Evolutionary conservation across 2,888 invertebrate species (phyloP).

Genomic region (Nycteola revayana): DNA sequence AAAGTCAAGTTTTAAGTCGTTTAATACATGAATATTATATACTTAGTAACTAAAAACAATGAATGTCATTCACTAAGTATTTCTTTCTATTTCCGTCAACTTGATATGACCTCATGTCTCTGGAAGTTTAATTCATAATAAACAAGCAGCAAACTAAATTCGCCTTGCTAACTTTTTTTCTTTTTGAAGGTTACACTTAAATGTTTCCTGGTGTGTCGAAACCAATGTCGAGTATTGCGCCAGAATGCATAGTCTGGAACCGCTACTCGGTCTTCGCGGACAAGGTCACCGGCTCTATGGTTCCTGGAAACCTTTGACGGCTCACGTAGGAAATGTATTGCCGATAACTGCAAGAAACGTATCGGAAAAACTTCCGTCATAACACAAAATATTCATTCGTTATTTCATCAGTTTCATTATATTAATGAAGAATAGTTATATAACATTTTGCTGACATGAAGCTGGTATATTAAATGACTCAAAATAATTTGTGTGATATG

Average conservation of each 20-base stretch:
- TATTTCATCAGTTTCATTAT: constrained; percentile 5
- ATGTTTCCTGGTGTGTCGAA: constrained; percentile 54
- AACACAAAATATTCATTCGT: background rate
- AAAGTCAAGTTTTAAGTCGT: too few relatives aligned
- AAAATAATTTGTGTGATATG: too few relatives aligned
- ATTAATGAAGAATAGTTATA: constrained; percentile 1
- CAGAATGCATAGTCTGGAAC: constrained; percentile 53
- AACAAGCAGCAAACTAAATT: constrained; percentile 29
- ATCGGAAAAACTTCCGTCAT: background rate
- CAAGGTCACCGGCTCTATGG: constrained; percentile 36
- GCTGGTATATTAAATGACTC: background rate
- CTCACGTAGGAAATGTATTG: constrained; percentile 30
- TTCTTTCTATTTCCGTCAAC: constrained; percentile 14
- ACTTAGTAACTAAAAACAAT: too few relatives aligned
- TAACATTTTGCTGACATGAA: background rate
- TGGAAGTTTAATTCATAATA: constrained; percentile 17
- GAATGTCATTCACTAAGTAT: too few relatives aligned
- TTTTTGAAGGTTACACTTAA: constrained; percentile 44
- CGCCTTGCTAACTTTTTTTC: constrained; percentile 44
- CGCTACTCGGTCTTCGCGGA: constrained; percentile 25
- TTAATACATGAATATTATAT: too few relatives aligned
- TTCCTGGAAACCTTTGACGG: constrained; percentile 38
- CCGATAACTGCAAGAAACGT: background rate
- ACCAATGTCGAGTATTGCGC: constrained; percentile 45
- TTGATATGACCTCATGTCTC: constrained; percentile 13